Percentiles rank a stretch among this genome's conserved stretches.
These are phyloP conservation scores for Drosophila leonis DNA, from an alignment of 2,888 invertebrate genomes.

Conservation along the genomic window DNA sequence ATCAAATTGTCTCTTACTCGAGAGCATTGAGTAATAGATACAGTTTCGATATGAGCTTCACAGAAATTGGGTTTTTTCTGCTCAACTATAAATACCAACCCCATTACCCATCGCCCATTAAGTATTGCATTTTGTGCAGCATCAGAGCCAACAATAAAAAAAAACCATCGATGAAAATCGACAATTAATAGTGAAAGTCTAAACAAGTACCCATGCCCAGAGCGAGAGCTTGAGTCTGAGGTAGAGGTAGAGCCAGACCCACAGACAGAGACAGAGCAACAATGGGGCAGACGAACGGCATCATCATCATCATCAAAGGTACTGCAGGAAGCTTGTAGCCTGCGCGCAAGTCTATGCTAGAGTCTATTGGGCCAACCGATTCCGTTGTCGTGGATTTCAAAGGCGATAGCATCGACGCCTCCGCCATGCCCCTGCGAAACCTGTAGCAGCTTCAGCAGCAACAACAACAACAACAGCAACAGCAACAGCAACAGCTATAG, in stretches of 20 bases:
- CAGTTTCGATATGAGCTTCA: conserved; percentile 79
- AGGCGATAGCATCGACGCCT: conserved; percentile 82
- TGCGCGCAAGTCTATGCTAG: conserved; percentile 50
- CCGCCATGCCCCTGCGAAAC: conserved; percentile 42
- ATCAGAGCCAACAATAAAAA: conserved; percentile 40
- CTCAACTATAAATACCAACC: conserved; percentile 81
- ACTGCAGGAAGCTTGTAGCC: conserved; percentile 72
- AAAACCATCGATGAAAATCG: conserved; percentile 76
- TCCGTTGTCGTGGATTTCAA: conserved; percentile 78
- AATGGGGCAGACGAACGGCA: conserved; percentile 27
- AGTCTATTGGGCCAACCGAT: conserved; percentile 56
- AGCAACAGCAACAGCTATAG: conserved; percentile 8
- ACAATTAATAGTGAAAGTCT: conserved; percentile 82
- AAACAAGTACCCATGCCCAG: conserved; percentile 44
- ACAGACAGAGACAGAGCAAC: neutral
- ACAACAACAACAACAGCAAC: neutral
- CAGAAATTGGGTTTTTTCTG: conserved; percentile 67
- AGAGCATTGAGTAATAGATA: conserved; percentile 78
- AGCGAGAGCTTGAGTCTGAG: conserved; percentile 10
- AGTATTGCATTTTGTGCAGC: conserved; percentile 69
- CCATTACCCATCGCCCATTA: conserved; percentile 79
- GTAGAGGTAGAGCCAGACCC: neutral
- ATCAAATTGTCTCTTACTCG: conserved; percentile 80
- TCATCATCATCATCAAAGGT: conserved; percentile 63
- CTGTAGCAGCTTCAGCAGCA: conserved; percentile 29